These are phyloP conservation scores for Lerista edwardsae DNA, from an alignment of 2,797 vertebrate genomes.

Conservation along the genomic window DNA sequence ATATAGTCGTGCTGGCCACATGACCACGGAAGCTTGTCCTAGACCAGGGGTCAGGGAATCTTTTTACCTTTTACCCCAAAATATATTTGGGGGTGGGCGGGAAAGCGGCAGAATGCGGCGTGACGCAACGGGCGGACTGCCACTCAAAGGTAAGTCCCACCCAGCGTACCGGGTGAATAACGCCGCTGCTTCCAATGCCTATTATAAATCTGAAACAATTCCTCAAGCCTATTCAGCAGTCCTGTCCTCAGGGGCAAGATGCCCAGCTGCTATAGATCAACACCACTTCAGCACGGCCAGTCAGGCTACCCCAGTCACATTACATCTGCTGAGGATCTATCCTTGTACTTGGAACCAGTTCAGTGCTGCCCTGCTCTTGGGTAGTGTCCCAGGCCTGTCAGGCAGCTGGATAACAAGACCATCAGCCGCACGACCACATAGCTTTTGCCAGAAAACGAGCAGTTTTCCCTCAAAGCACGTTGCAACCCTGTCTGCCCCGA, in stretches of 20 bases:
- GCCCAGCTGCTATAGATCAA: not conserved
- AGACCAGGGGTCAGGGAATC: no score
- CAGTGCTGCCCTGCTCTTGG: not conserved
- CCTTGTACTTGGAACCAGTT: conserved; percentile 1
- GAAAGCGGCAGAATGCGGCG: no score
- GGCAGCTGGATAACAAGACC: conserved; percentile 12
- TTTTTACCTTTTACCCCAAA: no score
- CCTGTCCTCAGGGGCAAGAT: not conserved
- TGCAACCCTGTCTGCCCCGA: not conserved
- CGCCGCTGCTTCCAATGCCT: not conserved
- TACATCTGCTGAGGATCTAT: conserved; percentile 18
- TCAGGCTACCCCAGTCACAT: not conserved
- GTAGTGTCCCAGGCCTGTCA: conserved; percentile 5
- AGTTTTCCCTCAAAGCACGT: not conserved
- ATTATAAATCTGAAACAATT: not conserved
- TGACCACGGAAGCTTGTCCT: no score
- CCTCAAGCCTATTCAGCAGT: not conserved
- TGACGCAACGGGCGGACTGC: no score
- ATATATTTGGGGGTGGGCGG: no score
- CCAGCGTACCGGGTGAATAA: no score
- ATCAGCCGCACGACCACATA: not conserved
- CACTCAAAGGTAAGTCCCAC: no score
- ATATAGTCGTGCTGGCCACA: no score
- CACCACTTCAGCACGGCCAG: not conserved
- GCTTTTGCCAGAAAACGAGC: not conserved